Percentiles rank a stretch among this genome's conserved stretches.
Evolutionary conservation across 1,140 invertebrate species (phyloP).

Genomic region (Dermatophagoides farinae): DNA sequence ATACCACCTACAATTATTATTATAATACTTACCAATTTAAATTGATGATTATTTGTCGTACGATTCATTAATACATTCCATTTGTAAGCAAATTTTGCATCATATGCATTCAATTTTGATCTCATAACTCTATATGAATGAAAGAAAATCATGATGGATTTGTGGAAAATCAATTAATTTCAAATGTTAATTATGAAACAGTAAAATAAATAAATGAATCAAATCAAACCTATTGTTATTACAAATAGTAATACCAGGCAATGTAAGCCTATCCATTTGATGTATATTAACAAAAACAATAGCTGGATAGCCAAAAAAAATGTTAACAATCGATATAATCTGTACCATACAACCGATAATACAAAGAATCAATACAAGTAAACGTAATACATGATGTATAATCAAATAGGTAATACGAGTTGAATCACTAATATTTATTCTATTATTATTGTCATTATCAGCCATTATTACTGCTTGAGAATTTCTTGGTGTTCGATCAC

Average conservation of each 20-base stretch:
- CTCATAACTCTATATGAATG: background rate
- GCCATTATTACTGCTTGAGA: too few relatives aligned
- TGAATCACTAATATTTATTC: too few relatives aligned
- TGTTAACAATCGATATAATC: background rate
- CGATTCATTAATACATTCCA: background rate
- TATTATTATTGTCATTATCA: too few relatives aligned
- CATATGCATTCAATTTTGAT: background rate
- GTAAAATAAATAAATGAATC: background rate
- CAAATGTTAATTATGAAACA: background rate
- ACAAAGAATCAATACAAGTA: background rate
- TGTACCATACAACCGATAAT: background rate
- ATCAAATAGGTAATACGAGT: background rate
- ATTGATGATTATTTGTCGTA: background rate
- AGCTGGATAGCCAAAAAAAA: slow-evolving; percentile 8
- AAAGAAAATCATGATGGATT: background rate
- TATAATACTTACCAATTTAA: background rate
- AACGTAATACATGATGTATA: background rate
- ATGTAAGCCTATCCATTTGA: slow-evolving; percentile 1
- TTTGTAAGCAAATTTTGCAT: slow-evolving; percentile 1
- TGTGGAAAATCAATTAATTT: background rate
- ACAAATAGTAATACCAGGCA: slow-evolving; percentile 9
- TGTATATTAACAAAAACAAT: slow-evolving; percentile 8
- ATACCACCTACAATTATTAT: too few relatives aligned
- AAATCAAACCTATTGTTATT: slow-evolving; percentile 8
- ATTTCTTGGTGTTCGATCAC: too few relatives aligned